These are phyloP conservation scores for Zalophus californianus DNA, from an alignment of 2,797 vertebrate genomes.

Conservation along the genomic window DNA sequence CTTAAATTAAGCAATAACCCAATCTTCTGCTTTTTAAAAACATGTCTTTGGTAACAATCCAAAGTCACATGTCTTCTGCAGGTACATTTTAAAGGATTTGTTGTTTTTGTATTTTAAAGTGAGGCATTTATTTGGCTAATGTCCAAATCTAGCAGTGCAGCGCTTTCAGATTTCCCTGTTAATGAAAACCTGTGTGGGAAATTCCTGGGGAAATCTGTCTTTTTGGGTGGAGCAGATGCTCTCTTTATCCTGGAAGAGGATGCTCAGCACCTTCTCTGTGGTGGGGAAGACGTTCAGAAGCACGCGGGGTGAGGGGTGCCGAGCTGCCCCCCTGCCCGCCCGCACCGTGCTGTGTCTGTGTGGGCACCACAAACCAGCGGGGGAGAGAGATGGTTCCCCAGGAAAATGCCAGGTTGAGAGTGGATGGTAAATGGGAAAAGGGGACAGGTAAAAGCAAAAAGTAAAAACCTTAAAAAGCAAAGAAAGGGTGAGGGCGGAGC, in stretches of 20 bases:
- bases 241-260: neutral
- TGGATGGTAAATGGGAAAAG: neutral
- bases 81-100: neutral
- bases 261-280: neutral
- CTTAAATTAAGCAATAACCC: conserved; percentile 9
- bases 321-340: neutral
- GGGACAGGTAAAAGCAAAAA: neutral
- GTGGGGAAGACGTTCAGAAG: neutral
- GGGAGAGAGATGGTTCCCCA: neutral
- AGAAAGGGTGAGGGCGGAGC: neutral
- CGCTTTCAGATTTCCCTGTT: neutral
- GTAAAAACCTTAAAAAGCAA: neutral
- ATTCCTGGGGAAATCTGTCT: neutral
- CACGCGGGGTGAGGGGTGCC: neutral
- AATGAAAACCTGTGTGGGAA: neutral
- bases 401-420: neutral
- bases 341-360: neutral
- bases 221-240: neutral
- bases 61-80: neutral
- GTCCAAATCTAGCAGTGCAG: neutral
- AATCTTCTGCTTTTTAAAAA: neutral
- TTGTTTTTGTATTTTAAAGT: conserved; percentile 26
- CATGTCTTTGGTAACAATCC: neutral
- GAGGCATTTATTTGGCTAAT: neutral
- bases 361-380: neutral